Evolutionary conservation across 1,140 invertebrate species (phyloP), one percentile per base, ranked within the genome.

Genomic region (Luehdorfia chinensis): DNA sequence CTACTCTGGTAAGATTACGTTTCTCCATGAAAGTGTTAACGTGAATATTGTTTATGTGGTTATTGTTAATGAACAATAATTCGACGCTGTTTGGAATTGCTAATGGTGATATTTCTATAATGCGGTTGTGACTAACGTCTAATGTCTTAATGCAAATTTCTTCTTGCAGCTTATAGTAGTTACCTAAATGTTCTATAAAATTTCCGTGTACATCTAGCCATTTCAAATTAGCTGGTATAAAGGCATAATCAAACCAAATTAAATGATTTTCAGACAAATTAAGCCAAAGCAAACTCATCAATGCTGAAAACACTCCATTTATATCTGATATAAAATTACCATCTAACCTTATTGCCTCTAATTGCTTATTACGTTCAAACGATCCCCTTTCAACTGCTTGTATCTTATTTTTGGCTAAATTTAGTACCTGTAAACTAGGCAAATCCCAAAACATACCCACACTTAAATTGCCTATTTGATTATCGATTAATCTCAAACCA

Each of bases 121-220:
- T 94, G 31, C 93, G 90, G 74, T 97, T 97, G 78, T 95, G 94
- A 73, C 94, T 95, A 9, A 94, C 94, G 66, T 96, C 95, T 31
- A 97, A 84, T 0, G 95, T 95, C 75, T 93, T 94, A 5, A 95
- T 93, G 2, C 89, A 88, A 48, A 94, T 92, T 74, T 94, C 91
- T 62, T 92, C 90, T 84, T 94, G 91, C 23, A 94, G 87, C 74
- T 93, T 93, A 70, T 95, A 96, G 74, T 96, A 96, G 74, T 96
- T 96, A 1, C 91, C 94, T 30, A 96, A 83, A 21, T 92, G 91
- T 70, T 94, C 93, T 55, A 97, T 94, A 59, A 93, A 94, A 75
- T 97, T 97, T 14, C 93, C 91, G 68, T 96, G 94, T 33, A 97
- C 92, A 70, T 97, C 95, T 55, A 97, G 79, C 94, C 95, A 97